phyloP scores from a whole-genome alignment of 2,113 vertebrate species.

The Xiphias gladius region DNA sequence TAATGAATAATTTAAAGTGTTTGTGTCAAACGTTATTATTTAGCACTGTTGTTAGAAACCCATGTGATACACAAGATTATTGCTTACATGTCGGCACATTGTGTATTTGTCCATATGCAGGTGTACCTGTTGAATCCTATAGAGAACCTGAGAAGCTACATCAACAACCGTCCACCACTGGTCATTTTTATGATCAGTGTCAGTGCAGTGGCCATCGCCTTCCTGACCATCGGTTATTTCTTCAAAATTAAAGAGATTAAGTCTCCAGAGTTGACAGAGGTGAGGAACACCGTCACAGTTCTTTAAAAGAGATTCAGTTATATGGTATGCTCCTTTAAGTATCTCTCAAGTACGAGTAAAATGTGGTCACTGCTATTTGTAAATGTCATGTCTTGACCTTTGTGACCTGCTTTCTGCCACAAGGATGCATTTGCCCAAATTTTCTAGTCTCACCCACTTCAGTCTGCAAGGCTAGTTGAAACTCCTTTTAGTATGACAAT shows the following conservation, averaged over 20 bases:
- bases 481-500: not conserved
- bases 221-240: conserved; percentile 98
- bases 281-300: conserved; percentile 54
- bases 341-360: not conserved
- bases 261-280: conserved; percentile 96
- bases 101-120: conserved; percentile 57
- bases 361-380: not conserved
- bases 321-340: not conserved
- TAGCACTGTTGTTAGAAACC: not conserved
- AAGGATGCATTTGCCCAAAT: not conserved
- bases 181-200: conserved; percentile 99
- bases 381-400: conserved; percentile 5
- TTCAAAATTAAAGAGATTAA: conserved; percentile 99
- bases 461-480: too few species aligned
- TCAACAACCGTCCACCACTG: conserved; percentile 95
- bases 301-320: not conserved
- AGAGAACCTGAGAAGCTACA: conserved; percentile 95
- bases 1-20: not conserved
- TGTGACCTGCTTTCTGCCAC: not conserved
- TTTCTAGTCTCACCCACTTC: not conserved
- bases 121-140: conserved; percentile 90
- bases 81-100: not conserved
- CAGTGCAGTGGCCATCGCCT: conserved; percentile 96
- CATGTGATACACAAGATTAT: not conserved
- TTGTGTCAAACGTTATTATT: not conserved